Conservation (phyloP, 2,113 vertebrate genomes). For the Neomonachus schauinslandi region DNA sequence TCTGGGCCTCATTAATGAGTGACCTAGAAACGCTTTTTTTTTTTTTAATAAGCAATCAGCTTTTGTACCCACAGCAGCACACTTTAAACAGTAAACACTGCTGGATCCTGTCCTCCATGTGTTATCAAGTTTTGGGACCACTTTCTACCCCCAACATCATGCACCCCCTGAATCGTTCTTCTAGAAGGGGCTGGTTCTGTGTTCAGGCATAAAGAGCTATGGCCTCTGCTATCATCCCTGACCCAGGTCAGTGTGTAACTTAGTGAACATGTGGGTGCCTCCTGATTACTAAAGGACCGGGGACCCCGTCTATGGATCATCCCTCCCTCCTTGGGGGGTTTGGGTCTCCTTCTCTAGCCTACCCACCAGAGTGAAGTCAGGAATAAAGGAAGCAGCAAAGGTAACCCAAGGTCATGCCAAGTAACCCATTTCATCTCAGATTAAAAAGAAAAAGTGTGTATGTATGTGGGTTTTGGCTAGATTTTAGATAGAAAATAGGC, state of each 20-base stretch:
- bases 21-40: not conserved
- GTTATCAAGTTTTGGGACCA: not conserved
- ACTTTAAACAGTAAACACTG: not conserved
- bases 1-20: conserved; percentile 6
- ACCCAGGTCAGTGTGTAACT: not conserved
- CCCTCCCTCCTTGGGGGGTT: not conserved
- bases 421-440: not conserved
- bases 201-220: not conserved
- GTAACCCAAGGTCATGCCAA: not conserved
- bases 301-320: not conserved
- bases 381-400: not conserved
- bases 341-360: not conserved
- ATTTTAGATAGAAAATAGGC: conserved; percentile 44
- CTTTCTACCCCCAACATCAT: not conserved
- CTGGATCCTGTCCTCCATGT: not conserved
- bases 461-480: not conserved
- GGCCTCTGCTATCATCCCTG: not conserved
- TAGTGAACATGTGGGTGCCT: not conserved
- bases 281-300: not conserved
- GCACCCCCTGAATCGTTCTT: not conserved
- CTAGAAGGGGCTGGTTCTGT: not conserved
- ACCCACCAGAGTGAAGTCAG: not conserved
- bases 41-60: not conserved
- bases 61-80: not conserved
- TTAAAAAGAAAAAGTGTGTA: not conserved